Evolutionary conservation across 2,888 invertebrate species (phyloP).

Genomic region (Apomyelois bistriatella): DNA sequence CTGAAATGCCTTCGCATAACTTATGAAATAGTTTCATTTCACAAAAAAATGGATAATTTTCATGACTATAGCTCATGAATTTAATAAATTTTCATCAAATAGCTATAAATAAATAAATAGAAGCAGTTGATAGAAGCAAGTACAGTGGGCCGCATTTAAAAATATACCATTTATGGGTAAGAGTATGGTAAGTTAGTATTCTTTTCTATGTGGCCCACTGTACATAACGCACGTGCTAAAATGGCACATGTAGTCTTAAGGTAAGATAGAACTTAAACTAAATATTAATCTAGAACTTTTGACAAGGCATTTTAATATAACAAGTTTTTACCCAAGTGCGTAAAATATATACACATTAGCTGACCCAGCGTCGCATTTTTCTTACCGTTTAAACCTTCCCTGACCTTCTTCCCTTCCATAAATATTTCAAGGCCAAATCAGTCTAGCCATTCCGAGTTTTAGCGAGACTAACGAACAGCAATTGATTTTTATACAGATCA

Average conservation of each 20-base stretch:
- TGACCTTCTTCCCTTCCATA: no score
- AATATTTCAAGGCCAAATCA: no score
- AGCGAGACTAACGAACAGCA: no score
- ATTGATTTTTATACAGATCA: no score
- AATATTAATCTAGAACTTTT: background rate
- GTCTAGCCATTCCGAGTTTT: no score
- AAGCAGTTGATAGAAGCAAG: slow-evolving; percentile 46
- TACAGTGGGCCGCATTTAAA: slow-evolving; percentile 13
- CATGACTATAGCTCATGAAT: slow-evolving; percentile 9
- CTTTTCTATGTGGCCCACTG: background rate
- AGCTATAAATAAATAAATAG: slow-evolving; percentile 57
- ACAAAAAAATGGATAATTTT: no score
- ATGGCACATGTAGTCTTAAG: slow-evolving; percentile 75
- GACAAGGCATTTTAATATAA: background rate
- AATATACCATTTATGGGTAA: no score
- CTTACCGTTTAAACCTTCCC: no score
- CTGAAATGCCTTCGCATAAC: no score
- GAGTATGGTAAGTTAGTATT: no score
- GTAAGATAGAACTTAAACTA: slow-evolving; percentile 23
- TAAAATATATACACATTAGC: background rate
- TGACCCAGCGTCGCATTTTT: no score
- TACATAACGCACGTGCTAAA: slow-evolving; percentile 61
- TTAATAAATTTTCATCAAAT: slow-evolving; percentile 7
- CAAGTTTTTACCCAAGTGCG: background rate
- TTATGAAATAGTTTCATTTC: no score